These are phyloP conservation scores for Sicus ferrugineus DNA, from an alignment of 2,888 invertebrate species.

Conservation along the genomic window DNA sequence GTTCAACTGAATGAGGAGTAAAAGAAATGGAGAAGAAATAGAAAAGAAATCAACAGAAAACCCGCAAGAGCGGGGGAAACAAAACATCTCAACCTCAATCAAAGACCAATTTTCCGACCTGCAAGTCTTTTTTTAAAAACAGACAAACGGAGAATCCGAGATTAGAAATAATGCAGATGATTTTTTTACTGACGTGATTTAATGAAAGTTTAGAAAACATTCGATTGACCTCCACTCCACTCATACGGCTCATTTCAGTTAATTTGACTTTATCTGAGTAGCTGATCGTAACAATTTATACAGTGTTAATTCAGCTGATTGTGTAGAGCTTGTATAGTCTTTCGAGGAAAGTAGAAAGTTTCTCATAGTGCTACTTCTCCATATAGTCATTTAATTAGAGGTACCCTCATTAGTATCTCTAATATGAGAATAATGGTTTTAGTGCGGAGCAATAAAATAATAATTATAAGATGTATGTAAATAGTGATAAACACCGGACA, in stretches of 20 bases:
- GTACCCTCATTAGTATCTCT: too few species aligned
- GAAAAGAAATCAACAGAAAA: too few species aligned
- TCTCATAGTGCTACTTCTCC: too few species aligned
- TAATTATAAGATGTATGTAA: too few species aligned
- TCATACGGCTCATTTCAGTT: slow-evolving; percentile 21
- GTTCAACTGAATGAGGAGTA: too few species aligned
- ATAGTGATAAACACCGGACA: too few species aligned
- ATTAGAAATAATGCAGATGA: neutral
- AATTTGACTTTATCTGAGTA: slow-evolving; percentile 24
- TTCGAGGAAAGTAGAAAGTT: slow-evolving; percentile 6
- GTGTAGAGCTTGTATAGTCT: neutral
- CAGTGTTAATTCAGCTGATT: neutral
- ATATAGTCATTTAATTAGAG: too few species aligned
- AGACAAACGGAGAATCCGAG: neutral
- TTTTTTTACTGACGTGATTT: neutral
- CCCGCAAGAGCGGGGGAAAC: neutral
- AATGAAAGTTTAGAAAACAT: slow-evolving; percentile 32
- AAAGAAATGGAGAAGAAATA: too few species aligned
- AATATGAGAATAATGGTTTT: too few species aligned
- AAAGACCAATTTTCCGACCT: neutral
- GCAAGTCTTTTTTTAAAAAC: too few species aligned
- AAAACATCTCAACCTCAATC: neutral
- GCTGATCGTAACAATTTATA: slow-evolving; percentile 6
- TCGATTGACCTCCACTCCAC: slow-evolving; percentile 11
- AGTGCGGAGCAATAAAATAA: too few species aligned